Evolutionary conservation across 35 echinoderm and acorn worm species (phyloP), one percentile per base, ranked within the genome.

Genomic region (Diadema setosum): DNA sequence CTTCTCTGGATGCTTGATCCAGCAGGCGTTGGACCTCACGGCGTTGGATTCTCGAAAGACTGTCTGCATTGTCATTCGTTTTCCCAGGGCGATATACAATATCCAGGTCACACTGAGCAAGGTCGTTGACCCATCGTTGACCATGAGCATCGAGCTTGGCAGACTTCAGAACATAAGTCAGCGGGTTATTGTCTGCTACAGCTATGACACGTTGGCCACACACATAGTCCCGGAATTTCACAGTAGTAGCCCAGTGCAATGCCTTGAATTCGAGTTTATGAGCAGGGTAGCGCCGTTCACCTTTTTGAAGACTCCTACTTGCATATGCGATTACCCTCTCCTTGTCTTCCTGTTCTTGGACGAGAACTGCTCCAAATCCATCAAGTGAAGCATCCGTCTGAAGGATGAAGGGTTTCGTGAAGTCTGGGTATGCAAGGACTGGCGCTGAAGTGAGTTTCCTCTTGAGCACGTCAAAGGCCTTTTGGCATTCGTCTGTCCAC

Each of bases 71-170:
- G 16, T 50, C 58, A 42, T 93, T 93, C 4, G 18, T 40, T 25
- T 49, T 88, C 6, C 85, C 85, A 16, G 39, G 91, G 91, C 41
- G 26, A 36, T 63, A 90, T 65, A 39, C 80, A 11, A 93, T 73
- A 39, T 80, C 86, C 7, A 93, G 87, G 0, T 93, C 75, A 65
- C 70, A 93, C 30, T 76, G 31, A 3, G 91, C 40, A 1, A 88
- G 57, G 24, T 70, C 85, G 31, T 49, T 73, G 16, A 93, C 39
- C 85, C 91, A 93, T 0, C 91, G 52, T 21, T 93, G 91, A 24
- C 84, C 32, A 31, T 58, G 43, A 7, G 91, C 80, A 52, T 93
- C 90, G 26, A 87, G 57, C 37, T 93, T 93, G 8, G 84, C 90
- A 20, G 83, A 32, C 1, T 65, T 48, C 48, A 65, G 31, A 6